These are phyloP conservation scores for Chaenodraco wilsoni DNA, from an alignment of 2,797 vertebrate species.

Conservation along the genomic window DNA sequence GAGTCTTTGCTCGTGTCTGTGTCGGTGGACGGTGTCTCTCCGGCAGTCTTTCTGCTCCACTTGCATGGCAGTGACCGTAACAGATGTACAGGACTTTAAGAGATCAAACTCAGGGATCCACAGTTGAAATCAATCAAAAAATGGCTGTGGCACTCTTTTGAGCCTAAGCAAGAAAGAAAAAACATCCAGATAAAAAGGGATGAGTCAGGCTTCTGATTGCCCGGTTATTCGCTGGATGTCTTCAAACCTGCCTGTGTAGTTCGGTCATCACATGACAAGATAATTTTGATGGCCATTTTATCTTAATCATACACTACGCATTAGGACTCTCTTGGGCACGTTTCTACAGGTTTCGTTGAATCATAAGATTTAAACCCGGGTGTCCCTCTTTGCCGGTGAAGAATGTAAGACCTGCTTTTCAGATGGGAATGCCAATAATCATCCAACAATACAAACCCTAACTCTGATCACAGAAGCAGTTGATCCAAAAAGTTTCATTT, in stretches of 20 bases:
- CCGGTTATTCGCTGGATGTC: conserved; percentile 42
- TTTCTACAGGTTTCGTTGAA: conserved; percentile 53
- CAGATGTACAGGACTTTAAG: conserved; percentile 56
- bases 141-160: conserved; percentile 46
- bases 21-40: conserved; percentile 51
- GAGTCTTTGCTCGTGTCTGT: conserved; percentile 55
- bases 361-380: conserved; percentile 33
- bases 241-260: conserved; percentile 40
- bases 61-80: conserved; percentile 73
- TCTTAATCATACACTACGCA: conserved; percentile 53
- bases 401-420: conserved; percentile 75
- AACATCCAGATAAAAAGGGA: conserved; percentile 45
- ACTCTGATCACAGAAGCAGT: conserved; percentile 69
- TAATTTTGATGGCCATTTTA: conserved; percentile 25
- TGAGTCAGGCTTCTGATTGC: conserved; percentile 25
- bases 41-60: conserved; percentile 63
- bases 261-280: conserved; percentile 53
- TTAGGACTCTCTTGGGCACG: conserved; percentile 39
- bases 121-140: conserved; percentile 33
- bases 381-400: conserved; percentile 57
- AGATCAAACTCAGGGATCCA: conserved; percentile 61
- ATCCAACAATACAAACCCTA: conserved; percentile 67
- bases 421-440: conserved; percentile 80
- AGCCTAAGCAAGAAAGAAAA: conserved; percentile 49
- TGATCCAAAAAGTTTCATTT: conserved; percentile 78